Evolutionary conservation across 1,140 invertebrate species (phyloP).

Genomic region (Drosophila sulfurigaster): DNA sequence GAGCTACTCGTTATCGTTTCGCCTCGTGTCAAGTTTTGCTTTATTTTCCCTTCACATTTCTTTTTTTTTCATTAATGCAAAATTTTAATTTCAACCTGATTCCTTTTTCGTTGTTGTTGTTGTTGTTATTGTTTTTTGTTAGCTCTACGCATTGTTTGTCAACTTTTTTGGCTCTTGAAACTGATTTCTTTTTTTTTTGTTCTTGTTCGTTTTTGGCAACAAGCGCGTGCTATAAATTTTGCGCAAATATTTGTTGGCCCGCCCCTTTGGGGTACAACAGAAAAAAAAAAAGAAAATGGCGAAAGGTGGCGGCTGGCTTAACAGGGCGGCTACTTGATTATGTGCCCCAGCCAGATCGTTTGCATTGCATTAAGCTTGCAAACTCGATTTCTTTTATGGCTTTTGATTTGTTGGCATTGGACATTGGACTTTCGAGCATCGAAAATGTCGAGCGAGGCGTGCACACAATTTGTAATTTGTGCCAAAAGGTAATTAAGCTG

Average conservation of each 20-base stretch:
- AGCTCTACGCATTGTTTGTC: slow-evolving; percentile 73
- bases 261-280: neutral
- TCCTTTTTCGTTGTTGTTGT: slow-evolving; percentile 39
- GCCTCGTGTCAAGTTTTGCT: slow-evolving; percentile 55
- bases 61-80: slow-evolving; percentile 47
- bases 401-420: slow-evolving; percentile 60
- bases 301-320: slow-evolving; percentile 17
- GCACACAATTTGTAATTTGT: slow-evolving; percentile 65
- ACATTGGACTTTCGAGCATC: neutral
- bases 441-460: slow-evolving; percentile 17
- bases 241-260: slow-evolving; percentile 73
- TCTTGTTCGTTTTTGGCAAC: slow-evolving; percentile 29
- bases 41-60: slow-evolving; percentile 7
- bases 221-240: slow-evolving; percentile 77
- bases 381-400: slow-evolving; percentile 46
- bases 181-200: slow-evolving; percentile 2
- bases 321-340: slow-evolving; percentile 62
- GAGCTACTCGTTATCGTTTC: slow-evolving; percentile 48
- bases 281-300: slow-evolving; percentile 4
- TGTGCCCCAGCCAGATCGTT: slow-evolving; percentile 36
- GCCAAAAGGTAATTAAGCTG: slow-evolving; percentile 73
- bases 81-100: slow-evolving; percentile 78
- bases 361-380: slow-evolving; percentile 59
- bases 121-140: slow-evolving; percentile 22
- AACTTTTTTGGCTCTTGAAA: slow-evolving; percentile 58